Percentiles rank a stretch among this genome's conserved stretches.
Conservation (phyloP, 2,888 invertebrate species). For the Zhengitettix transpicula region DNA sequence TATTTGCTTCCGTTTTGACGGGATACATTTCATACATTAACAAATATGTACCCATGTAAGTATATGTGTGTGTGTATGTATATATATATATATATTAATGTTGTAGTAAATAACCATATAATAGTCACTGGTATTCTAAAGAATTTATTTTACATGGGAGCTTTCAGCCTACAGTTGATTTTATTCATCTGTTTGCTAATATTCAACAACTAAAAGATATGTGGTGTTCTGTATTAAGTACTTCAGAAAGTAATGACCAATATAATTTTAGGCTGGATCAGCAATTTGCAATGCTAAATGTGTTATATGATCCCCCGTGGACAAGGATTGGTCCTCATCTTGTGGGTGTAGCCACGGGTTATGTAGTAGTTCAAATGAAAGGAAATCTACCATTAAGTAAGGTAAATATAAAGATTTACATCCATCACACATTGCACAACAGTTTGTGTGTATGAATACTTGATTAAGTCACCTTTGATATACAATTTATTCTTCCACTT, state of each 20-base stretch:
- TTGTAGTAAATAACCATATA: too few relatives aligned
- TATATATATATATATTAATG: too few relatives aligned
- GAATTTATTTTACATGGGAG: too few relatives aligned
- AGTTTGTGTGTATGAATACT: too few relatives aligned
- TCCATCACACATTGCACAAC: too few relatives aligned
- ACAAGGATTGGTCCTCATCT: conserved; percentile 32
- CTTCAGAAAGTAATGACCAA: not conserved
- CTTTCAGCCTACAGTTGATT: not conserved
- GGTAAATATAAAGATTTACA: conserved; percentile 17
- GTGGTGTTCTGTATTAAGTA: too few relatives aligned
- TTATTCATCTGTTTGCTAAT: too few relatives aligned
- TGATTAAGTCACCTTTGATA: too few relatives aligned
- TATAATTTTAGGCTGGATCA: conserved; percentile 24
- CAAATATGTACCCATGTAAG: conserved; percentile 29
- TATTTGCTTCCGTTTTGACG: conserved; percentile 21
- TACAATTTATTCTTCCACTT: too few relatives aligned
- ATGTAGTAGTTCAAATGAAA: conserved; percentile 23
- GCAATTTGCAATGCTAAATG: conserved; percentile 22
- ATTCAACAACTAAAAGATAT: too few relatives aligned
- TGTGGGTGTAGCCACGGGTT: conserved; percentile 30
- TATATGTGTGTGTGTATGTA: too few relatives aligned
- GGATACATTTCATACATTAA: conserved; percentile 24
- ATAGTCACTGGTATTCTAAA: too few relatives aligned
- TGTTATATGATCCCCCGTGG: conserved; percentile 33
- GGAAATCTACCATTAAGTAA: conserved; percentile 17